Base-by-base conservation (phyloP, 2,113 vertebrate species). In the Pachyramphus minor region DNA sequence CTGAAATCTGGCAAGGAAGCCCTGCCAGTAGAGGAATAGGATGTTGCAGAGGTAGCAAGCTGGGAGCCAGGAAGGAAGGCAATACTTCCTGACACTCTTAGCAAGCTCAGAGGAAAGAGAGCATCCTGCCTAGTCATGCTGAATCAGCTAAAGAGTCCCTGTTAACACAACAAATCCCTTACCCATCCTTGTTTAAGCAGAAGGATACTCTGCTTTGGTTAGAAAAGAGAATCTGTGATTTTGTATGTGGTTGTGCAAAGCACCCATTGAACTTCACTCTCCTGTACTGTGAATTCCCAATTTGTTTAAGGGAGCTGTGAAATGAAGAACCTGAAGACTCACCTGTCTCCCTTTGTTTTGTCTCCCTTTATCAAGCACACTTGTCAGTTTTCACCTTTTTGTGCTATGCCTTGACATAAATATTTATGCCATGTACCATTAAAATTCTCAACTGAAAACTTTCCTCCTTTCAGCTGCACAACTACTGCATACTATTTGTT, bases 51-150 rank as follows among this genome's bases (percentile, higher is more conserved):
- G 66, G 66, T 73, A 95, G 83, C 67, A 86, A 82, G 41, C 78
- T 73, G 63, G 81, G 78, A 93, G 84, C 37, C 5, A 35, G 87
- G 92, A 89, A 93, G 95, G 96, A 94, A 97, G 90, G 35, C 37
- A 79, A 23, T 37, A 35, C 25, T 95, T 97, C 94, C 96, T 96
- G 84, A 56, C 62, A 28, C 67, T 95, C 53, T 85, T 47, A 67
- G 52, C 47, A 67, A 84, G 52, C 67, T 64, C 23, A 84, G 80
- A 92, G 94, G 94, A 95, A 97, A 64, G 72, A 72, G 2, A 74
- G 41, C 82, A 95, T 95, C 93, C 87, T 94, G 88, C 75, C 84
- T 69, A 62, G 78, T 91, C 84, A 84, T 79, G 92, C 79, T 95
- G 82, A 90, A 84, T 94, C 87, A 92, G 84, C 90, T 72, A 33